Percentiles rank a stretch among this genome's conserved stretches.
Conservation (phyloP, 2,797 vertebrate genomes). For the Acomys russatus region DNA sequence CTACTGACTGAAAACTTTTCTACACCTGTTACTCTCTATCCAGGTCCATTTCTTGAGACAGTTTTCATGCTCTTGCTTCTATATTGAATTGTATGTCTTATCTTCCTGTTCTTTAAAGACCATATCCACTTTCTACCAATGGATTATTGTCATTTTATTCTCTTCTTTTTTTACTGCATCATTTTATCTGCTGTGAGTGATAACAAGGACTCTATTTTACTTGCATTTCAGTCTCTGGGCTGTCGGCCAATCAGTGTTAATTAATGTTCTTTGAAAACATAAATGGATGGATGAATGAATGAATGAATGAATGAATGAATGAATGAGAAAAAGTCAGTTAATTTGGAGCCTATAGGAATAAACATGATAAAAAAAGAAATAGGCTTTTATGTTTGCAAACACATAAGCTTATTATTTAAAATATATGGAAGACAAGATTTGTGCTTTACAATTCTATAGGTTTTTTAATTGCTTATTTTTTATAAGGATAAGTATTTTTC, state of each 20-base stretch:
- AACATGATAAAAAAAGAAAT: slow-evolving; percentile 17
- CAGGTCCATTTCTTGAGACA: slow-evolving; percentile 32
- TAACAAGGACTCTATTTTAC: background rate
- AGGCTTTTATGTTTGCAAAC: background rate
- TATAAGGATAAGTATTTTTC: background rate
- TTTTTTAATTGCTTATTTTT: background rate
- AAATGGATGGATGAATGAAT: background rate
- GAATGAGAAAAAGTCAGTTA: background rate
- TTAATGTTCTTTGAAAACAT: background rate
- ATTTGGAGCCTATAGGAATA: background rate
- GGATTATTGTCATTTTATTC: background rate
- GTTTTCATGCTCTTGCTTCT: background rate
- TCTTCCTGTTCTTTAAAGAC: background rate
- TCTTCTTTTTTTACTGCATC: background rate
- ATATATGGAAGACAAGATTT: background rate
- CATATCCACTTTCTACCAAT: background rate
- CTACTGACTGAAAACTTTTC: background rate
- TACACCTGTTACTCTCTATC: background rate
- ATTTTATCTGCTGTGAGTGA: background rate
- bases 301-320: background rate
- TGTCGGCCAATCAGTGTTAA: background rate
- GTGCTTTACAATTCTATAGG: background rate
- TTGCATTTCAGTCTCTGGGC: background rate
- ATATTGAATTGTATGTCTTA: background rate
- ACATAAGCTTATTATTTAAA: background rate